These are phyloP conservation scores for Chelon auratus DNA, from an alignment of 2,797 vertebrate species.

Conservation along the genomic window DNA sequence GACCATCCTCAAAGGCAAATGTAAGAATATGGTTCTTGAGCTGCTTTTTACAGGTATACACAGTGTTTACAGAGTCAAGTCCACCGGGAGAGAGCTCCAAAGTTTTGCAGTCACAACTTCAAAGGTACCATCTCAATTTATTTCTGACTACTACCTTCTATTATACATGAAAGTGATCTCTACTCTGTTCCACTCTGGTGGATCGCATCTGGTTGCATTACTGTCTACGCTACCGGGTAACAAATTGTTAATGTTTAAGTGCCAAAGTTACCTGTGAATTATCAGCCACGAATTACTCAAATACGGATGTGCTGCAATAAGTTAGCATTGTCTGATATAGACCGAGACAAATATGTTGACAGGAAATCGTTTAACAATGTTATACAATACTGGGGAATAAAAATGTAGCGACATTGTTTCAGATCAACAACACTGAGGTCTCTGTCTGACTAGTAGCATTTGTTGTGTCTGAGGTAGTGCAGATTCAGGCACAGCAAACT, in stretches of 20 bases:
- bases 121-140: conserved; percentile 8
- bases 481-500: neutral
- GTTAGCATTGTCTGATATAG: neutral
- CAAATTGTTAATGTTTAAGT: neutral
- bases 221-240: neutral
- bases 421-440: neutral
- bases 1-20: neutral
- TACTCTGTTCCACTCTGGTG: neutral
- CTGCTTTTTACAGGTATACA: conserved; percentile 1
- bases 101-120: conserved; percentile 1
- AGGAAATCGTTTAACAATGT: neutral
- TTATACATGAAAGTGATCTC: neutral
- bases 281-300: neutral
- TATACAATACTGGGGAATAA: neutral
- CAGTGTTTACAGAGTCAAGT: neutral
- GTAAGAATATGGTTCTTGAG: neutral
- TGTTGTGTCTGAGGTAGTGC: neutral
- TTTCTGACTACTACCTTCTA: neutral
- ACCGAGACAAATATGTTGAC: neutral
- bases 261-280: neutral
- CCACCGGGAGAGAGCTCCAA: neutral
- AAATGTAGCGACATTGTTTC: neutral
- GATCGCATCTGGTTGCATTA: neutral
- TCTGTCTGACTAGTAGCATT: neutral
- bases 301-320: neutral